Evolutionary conservation across 1,140 invertebrate genomes (phyloP).

Genomic region (Drosophila pallidifrons): DNA sequence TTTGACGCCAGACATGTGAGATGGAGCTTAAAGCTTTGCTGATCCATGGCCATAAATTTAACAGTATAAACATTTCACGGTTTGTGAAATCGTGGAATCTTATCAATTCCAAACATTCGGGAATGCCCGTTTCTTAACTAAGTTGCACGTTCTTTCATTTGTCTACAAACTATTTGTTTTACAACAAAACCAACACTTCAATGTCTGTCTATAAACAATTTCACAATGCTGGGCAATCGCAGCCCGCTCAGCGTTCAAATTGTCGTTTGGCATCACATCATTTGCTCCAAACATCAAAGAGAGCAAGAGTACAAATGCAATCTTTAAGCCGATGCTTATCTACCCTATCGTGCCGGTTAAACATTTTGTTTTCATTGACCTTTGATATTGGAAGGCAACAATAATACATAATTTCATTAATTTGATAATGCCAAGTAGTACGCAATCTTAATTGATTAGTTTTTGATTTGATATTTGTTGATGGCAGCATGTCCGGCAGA

Average conservation of each 20-base stretch:
- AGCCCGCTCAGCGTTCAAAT: constrained; percentile 28
- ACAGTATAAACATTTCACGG: constrained; percentile 6
- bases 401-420: not conserved
- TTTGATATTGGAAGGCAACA: not conserved
- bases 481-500: not conserved
- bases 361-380: not conserved
- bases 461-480: not conserved
- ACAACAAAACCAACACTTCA: constrained; percentile 22
- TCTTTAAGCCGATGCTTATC: not conserved
- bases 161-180: constrained; percentile 8
- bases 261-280: constrained; percentile 12
- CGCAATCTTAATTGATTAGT: not conserved
- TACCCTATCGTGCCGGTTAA: constrained; percentile 8
- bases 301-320: no score
- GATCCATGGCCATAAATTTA: not conserved
- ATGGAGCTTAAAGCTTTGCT: not conserved
- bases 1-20: not conserved
- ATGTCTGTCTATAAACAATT: constrained; percentile 58
- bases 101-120: constrained; percentile 25
- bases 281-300: not conserved
- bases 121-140: not conserved
- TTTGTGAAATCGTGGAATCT: constrained; percentile 31
- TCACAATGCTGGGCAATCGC: constrained; percentile 64
- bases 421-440: not conserved
- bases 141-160: constrained; percentile 7